Evolutionary conservation across 2,888 invertebrate species (phyloP).

Genomic region (Eupeodes luniger): DNA sequence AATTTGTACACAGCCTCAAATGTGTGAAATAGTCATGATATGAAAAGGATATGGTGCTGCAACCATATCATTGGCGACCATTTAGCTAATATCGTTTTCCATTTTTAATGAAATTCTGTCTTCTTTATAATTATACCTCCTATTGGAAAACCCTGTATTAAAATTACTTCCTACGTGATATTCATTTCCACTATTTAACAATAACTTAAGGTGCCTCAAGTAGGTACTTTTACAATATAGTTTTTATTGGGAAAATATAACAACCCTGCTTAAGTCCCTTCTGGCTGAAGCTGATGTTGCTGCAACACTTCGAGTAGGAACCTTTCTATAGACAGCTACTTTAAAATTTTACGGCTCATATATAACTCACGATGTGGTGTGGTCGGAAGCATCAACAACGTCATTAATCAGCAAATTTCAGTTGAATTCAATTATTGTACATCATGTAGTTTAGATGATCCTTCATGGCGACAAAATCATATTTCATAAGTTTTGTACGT

Average conservation of each 20-base stretch:
- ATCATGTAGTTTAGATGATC: slow-evolving; percentile 12
- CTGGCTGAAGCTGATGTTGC: background rate
- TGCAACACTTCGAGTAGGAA: background rate
- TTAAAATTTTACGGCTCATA: slow-evolving; percentile 45
- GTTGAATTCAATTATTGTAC: slow-evolving; percentile 60
- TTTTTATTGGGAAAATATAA: background rate
- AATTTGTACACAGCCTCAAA: no score
- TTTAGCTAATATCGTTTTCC: no score
- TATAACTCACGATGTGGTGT: slow-evolving; percentile 34
- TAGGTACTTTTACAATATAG: no score
- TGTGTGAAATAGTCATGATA: no score
- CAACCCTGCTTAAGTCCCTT: background rate
- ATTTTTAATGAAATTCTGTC: no score
- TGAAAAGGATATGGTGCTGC: no score
- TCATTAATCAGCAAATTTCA: slow-evolving; percentile 62
- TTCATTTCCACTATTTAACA: no score
- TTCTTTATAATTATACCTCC: no score
- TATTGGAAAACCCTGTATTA: no score
- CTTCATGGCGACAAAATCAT: slow-evolving; percentile 16
- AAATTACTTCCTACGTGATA: no score
- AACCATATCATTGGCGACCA: no score
- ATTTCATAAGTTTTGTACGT: slow-evolving; percentile 18
- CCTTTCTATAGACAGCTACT: slow-evolving; percentile 28
- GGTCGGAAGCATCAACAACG: slow-evolving; percentile 60
- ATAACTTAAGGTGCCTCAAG: no score